Conservation (phyloP, 2,113 vertebrate species). For the Rafetus swinhoei region DNA sequence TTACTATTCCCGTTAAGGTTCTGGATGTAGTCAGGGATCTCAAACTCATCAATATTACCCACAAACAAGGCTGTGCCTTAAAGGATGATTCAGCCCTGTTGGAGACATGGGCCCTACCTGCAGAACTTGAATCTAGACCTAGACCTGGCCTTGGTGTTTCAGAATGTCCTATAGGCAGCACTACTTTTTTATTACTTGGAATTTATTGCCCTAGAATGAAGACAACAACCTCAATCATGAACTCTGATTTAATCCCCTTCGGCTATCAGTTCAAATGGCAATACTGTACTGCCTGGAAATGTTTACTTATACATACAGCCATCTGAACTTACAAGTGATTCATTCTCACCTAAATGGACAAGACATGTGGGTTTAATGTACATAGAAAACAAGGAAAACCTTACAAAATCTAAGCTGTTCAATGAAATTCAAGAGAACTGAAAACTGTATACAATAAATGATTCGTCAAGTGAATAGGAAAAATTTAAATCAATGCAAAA, state of each 20-base stretch:
- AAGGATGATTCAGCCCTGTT: background rate
- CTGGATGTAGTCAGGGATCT: background rate
- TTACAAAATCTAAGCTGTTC: background rate
- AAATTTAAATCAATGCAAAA: background rate
- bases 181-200: background rate
- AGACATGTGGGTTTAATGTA: background rate
- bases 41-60: background rate
- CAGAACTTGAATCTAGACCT: background rate
- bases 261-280: background rate
- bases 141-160: background rate
- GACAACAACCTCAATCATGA: background rate
- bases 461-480: conserved; percentile 24
- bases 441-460: conserved; percentile 7
- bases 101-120: background rate
- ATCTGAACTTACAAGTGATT: background rate
- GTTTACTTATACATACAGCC: background rate
- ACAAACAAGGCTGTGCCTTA: background rate
- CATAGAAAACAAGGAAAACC: conserved; percentile 8
- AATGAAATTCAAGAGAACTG: background rate
- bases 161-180: background rate
- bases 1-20: background rate
- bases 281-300: background rate
- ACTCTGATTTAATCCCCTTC: background rate
- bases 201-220: background rate
- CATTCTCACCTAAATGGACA: background rate